phyloP scores from a whole-genome alignment of 2,797 vertebrate genomes.

The Anomalospiza imberbis region DNA sequence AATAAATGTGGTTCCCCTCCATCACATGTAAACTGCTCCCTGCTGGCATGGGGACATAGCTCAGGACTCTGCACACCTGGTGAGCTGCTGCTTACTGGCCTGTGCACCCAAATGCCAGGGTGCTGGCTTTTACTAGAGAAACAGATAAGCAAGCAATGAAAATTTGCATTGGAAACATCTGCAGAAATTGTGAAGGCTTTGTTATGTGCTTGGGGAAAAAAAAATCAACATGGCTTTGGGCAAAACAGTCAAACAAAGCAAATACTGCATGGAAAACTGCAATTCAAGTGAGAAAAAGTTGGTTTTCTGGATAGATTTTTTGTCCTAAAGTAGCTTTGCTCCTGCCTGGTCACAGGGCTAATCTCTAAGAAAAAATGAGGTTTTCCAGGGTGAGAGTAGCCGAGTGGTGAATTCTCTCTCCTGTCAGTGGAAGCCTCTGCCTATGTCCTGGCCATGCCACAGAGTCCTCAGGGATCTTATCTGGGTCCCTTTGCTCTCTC shows the following conservation, averaged over 20 bases:
- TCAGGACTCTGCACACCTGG: background rate
- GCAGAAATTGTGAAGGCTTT: background rate
- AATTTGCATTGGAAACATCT: constrained; percentile 21
- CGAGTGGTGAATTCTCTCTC: fast-evolving
- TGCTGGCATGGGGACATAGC: fast-evolving
- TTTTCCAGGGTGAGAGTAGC: background rate
- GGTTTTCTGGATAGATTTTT: constrained; percentile 29
- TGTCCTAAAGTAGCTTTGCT: background rate
- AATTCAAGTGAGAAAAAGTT: constrained; percentile 5
- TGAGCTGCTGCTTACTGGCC: background rate
- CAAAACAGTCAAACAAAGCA: constrained; percentile 26
- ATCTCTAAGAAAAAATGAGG: background rate
- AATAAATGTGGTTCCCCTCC: background rate
- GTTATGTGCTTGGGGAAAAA: background rate
- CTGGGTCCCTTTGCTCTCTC: background rate
- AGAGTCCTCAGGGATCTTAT: background rate
- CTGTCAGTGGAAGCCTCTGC: background rate
- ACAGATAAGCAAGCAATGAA: background rate
- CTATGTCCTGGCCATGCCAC: background rate
- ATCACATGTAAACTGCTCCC: background rate
- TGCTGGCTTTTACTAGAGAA: background rate
- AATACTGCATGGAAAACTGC: background rate
- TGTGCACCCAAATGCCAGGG: fast-evolving
- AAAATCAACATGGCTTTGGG: background rate
- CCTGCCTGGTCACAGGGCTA: background rate